phyloP scores from a whole-genome alignment of 2,888 invertebrate genomes.

The Ommatoiulus sabulosus region DNA sequence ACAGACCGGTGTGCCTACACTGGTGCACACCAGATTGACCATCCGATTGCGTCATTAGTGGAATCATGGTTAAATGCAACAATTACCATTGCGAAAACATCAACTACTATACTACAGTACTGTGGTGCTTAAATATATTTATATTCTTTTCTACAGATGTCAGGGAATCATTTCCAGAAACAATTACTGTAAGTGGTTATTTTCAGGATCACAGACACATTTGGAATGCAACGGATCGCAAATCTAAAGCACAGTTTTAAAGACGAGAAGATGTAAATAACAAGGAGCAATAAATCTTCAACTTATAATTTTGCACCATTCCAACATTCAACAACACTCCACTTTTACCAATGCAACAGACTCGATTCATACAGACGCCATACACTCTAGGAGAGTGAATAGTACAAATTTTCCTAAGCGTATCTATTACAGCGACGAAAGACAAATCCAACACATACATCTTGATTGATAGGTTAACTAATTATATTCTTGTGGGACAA shows the following conservation, averaged over 20 bases:
- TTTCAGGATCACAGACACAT: conserved; percentile 34
- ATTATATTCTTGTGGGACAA: background rate
- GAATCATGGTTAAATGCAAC: no score
- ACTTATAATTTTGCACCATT: background rate
- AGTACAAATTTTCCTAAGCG: background rate
- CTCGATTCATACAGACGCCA: background rate
- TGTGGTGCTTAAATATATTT: conserved; percentile 28
- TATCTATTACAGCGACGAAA: background rate
- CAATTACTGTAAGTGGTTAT: conserved; percentile 28
- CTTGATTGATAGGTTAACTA: background rate
- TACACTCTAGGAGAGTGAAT: background rate
- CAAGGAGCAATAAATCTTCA: background rate
- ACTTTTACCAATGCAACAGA: background rate
- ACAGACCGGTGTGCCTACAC: no score
- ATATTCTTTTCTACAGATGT: conserved; percentile 24
- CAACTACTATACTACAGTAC: background rate
- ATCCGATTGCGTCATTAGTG: no score
- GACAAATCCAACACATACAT: background rate
- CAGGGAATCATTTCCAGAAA: conserved; percentile 20
- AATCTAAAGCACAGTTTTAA: conserved; percentile 19
- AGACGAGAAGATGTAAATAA: conserved; percentile 21
- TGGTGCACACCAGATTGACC: no score
- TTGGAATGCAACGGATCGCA: conserved; percentile 6
- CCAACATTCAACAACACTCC: background rate
- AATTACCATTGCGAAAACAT: no score